phyloP scores from a whole-genome alignment of 2,888 invertebrate species.

The Lasioglossum pauxillum region DNA sequence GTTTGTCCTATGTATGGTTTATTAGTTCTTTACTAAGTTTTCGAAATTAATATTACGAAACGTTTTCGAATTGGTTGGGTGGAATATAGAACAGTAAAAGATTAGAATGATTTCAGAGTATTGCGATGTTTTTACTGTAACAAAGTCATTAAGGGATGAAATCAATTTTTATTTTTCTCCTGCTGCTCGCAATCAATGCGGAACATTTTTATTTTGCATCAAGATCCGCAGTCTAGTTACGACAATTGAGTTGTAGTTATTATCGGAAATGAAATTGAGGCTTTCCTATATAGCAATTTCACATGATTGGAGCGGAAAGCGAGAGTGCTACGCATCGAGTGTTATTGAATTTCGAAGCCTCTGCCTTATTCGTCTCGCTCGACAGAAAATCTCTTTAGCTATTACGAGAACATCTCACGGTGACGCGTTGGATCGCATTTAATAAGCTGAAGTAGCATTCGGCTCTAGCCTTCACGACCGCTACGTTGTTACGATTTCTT shows the following conservation, averaged over 20 bases:
- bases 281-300: background rate
- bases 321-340: background rate
- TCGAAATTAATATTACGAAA: too few relatives aligned
- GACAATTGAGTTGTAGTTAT: background rate
- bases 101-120: too few relatives aligned
- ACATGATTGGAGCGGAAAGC: conserved; percentile 15
- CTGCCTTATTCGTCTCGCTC: conserved; percentile 31
- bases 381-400: conserved; percentile 63
- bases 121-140: too few relatives aligned
- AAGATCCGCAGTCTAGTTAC: background rate
- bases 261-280: background rate
- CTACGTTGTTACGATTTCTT: background rate
- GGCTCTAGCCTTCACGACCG: background rate
- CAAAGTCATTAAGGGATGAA: too few relatives aligned
- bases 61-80: too few relatives aligned
- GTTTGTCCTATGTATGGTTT: too few relatives aligned
- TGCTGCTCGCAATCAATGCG: too few relatives aligned
- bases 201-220: too few relatives aligned
- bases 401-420: conserved; percentile 49
- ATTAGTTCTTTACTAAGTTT: too few relatives aligned
- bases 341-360: conserved; percentile 67
- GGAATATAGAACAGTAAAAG: too few relatives aligned
- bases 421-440: conserved; percentile 14
- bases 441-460: background rate
- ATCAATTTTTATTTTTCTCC: too few relatives aligned